Evolutionary conservation across 2,888 invertebrate genomes (phyloP), one percentile per base, ranked within the genome.

Genomic region (Andrena trimmerana): DNA sequence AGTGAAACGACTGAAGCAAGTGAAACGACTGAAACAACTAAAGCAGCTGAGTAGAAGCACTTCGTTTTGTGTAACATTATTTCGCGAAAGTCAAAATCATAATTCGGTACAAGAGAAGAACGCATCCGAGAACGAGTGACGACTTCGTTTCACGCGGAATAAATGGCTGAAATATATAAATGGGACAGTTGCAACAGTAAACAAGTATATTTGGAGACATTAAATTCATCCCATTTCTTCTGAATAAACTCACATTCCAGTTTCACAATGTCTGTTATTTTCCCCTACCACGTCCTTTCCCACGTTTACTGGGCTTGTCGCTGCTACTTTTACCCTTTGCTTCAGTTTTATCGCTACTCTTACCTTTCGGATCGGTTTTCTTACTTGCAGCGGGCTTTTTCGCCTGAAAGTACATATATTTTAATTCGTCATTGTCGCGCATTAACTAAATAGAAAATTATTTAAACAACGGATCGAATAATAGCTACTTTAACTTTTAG

Each of bases 281-380:
- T 72, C 84, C 86, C 72, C 87, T 92, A 50, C 92, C 92, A 16
- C 91, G 90, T 31, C 92, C 91, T 42, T 83, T 89, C 31, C 91
- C 91, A 71, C 90, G 90, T 74, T 89, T 89, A 36, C 80, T 57
- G n/a, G 86, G 69, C 60, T 81, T 87, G 10, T 80, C 75, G n/a
- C 63, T 80, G 36, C 74, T 74, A 24, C 69, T 70, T 78, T 88
- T 88, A 1, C 85, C 65, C 48, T 86, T 89, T 48, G 78, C 57
- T 66, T 81, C 81, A 52, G 70, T 68, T 74, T 87, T 89, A 62
- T 86, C 86, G n/a, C 67, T 62, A 71, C 33, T 74, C 67, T 79
- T 73, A 65, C 57, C 65, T 78, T 85, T 78, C 50, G 86, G 33
- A 73, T 87, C 65, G 27, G 60, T 54, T 75, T 89, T 90, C 33